Conservation (phyloP, 2,888 invertebrate species). For the Cheilosia vernalis region DNA sequence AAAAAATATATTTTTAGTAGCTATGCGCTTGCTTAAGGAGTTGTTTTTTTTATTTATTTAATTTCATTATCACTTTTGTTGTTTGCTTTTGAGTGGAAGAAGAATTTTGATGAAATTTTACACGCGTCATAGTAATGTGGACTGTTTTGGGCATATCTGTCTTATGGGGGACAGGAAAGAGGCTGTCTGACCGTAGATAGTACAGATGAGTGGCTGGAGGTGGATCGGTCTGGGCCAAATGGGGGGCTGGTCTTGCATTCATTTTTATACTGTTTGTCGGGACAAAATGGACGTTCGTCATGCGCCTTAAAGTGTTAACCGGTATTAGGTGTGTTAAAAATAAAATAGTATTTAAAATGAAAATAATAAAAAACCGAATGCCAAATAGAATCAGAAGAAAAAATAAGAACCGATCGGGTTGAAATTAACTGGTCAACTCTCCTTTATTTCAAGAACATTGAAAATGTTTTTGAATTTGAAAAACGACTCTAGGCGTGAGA, state of each 20-base stretch:
- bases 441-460: no score
- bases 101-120: conserved; percentile 14
- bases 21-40: neutral
- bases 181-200: neutral
- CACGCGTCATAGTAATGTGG: neutral
- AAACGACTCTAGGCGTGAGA: no score
- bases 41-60: conserved; percentile 3
- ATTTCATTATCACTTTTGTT: conserved; percentile 27
- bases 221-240: conserved; percentile 21
- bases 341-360: no score
- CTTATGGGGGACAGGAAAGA: neutral
- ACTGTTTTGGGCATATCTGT: neutral
- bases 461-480: no score
- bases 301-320: no score
- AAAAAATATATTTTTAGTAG: conserved; percentile 31
- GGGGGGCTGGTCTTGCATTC: conserved; percentile 12
- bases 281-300: no score
- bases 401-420: no score
- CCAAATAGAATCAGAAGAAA: no score
- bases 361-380: no score
- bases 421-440: no score
- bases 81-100: conserved; percentile 11
- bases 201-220: conserved; percentile 12
- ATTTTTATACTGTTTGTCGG: neutral
- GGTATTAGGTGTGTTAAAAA: no score